Evolutionary conservation across 2,888 invertebrate genomes (phyloP), one percentile per base, ranked within the genome.

Genomic region (Stenchaetothrips biformis): DNA sequence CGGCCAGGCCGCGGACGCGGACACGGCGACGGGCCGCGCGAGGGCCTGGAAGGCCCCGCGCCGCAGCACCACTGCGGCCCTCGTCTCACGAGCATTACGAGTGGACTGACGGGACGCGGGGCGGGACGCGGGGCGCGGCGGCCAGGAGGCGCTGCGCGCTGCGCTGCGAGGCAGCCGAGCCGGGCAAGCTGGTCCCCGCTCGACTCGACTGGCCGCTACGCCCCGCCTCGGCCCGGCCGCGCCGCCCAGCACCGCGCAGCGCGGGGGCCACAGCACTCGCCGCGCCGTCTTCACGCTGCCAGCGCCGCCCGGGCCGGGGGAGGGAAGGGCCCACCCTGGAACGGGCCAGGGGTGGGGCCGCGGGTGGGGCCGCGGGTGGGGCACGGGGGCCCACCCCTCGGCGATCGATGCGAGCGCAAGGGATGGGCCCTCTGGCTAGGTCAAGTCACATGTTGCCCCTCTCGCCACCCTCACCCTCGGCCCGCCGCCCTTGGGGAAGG

Each of bases 331-430:
- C 37, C 37, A 37, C 37, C 37, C 37, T 37, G 37, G 37, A 37
- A 4, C 37, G 37, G 37, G 37, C 37, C 2, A 1, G 37, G 37
- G 37, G 37, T 37, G 37, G 37, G 37, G 37, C 37, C 37, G 37
- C 37, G 37, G 37, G 37, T 37, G 37, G 37, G 37, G 37, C 37
- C 37, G 37, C 37, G 37, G 37, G 37, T 37, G 37, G 37, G 37
- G 37, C 37, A 37, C 37, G 37, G 37, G 37, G 37, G 37, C 37
- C 37, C 37, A 79, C 21, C 79, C 18, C 79, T 59, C 79, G 18
- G 67, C 78, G 62, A 81, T 81, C 81, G 81, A 81, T 81, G 67
- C 9, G 21, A 25, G 67, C 67, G 67, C 67, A 74, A 74, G 67
- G 67, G 67, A 74, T 74, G 25, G 4, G 67, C 67, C 25, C 67